Evolutionary conservation across 2,797 vertebrate species (phyloP).

Genomic region (Dallia pectoralis): DNA sequence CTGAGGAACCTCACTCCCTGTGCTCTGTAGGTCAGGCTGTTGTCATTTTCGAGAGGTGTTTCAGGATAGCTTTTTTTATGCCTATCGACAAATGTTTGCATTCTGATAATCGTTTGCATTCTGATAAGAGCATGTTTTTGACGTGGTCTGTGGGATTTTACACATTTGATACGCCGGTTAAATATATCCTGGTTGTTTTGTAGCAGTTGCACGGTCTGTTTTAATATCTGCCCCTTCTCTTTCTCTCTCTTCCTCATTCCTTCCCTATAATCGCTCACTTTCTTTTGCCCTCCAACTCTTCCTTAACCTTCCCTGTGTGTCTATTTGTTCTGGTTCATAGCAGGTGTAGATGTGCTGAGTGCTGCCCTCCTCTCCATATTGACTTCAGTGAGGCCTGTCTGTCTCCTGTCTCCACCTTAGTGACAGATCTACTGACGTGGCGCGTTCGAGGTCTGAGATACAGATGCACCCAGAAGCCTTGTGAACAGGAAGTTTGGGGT

Average conservation of each 20-base stretch:
- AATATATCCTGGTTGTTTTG: background rate
- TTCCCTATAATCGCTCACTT: no score
- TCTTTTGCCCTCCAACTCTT: background rate
- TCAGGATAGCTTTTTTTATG: background rate
- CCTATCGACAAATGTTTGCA: background rate
- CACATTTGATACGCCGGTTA: background rate
- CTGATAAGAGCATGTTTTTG: background rate
- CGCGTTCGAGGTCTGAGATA: constrained; percentile 23
- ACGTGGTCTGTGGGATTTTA: background rate
- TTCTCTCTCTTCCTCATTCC: background rate
- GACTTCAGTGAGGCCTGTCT: constrained; percentile 65
- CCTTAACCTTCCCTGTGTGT: background rate
- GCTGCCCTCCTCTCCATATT: constrained; percentile 60
- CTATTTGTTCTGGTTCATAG: constrained; percentile 18
- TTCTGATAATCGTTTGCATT: background rate
- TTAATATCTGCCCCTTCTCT: constrained; percentile 58
- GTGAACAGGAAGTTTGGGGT: constrained; percentile 36
- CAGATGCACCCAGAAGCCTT: constrained; percentile 22
- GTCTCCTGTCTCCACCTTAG: constrained; percentile 51
- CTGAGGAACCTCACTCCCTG: background rate
- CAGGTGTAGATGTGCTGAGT: constrained; percentile 72
- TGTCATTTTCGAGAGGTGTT: background rate
- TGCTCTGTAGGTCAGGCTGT: background rate
- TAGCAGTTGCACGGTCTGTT: constrained; percentile 26
- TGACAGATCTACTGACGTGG: constrained; percentile 65